These are phyloP conservation scores for Chiridota heheva DNA, from an alignment of 35 echinoderm and acorn worm genomes.

Conservation along the genomic window DNA sequence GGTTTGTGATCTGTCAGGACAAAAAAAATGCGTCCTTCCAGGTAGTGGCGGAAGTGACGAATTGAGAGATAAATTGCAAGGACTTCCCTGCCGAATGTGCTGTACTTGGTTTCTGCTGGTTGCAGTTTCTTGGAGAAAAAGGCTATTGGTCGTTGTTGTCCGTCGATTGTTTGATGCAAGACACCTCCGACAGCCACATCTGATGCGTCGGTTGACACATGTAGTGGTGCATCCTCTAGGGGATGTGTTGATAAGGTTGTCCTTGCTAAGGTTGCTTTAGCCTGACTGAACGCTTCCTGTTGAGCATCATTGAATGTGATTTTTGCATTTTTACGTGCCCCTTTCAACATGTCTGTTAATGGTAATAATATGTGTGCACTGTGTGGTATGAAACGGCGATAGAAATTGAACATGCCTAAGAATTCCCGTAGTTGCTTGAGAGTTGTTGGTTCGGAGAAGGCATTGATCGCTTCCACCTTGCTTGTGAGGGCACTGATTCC, in stretches of 20 bases:
- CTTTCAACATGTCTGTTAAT: slow-evolving; percentile 31
- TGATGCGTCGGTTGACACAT: slow-evolving; percentile 45
- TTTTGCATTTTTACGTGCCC: slow-evolving; percentile 2
- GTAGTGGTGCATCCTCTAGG: background rate
- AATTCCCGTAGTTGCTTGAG: slow-evolving; percentile 33
- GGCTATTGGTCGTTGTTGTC: slow-evolving; percentile 21
- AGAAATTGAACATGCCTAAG: slow-evolving; percentile 54
- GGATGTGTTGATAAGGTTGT: background rate
- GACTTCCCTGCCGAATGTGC: slow-evolving; percentile 50
- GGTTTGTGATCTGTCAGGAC: slow-evolving; percentile 56
- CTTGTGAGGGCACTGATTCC: slow-evolving; percentile 27
- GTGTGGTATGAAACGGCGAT: slow-evolving; percentile 35
- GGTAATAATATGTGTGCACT: slow-evolving; percentile 27
- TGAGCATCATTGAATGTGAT: background rate
- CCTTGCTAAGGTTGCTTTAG: background rate
- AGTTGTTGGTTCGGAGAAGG: slow-evolving; percentile 50
- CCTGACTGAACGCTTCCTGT: background rate
- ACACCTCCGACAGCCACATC: slow-evolving; percentile 57
- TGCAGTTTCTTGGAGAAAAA: slow-evolving; percentile 52
- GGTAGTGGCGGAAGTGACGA: slow-evolving; percentile 15
- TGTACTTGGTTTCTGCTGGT: slow-evolving; percentile 44
- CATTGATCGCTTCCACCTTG: background rate
- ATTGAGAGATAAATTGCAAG: slow-evolving; percentile 42
- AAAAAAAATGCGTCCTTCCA: slow-evolving; percentile 31
- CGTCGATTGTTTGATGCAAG: slow-evolving; percentile 38